Conservation (phyloP, 1,140 invertebrate genomes). For the Ptiloglossa arizonensis region DNA sequence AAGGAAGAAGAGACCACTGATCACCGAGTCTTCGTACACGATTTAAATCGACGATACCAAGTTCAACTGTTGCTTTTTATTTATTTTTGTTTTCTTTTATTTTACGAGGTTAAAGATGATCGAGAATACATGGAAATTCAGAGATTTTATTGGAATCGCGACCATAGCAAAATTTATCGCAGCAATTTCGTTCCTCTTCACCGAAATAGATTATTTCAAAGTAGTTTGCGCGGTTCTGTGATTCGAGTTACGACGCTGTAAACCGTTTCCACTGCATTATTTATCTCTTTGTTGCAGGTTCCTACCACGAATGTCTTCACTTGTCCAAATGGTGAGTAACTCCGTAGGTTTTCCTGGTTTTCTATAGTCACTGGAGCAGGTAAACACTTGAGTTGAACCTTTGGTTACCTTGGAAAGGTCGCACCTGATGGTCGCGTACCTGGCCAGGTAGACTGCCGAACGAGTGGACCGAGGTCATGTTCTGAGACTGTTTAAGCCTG, state of each 20-base stretch:
- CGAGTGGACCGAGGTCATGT: conserved; percentile 4
- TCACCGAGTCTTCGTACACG: too few relatives aligned
- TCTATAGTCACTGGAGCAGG: background rate
- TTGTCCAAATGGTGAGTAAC: conserved; percentile 86
- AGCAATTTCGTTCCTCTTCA: background rate
- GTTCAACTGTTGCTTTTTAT: too few relatives aligned
- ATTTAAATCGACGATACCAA: too few relatives aligned
- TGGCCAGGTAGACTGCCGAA: conserved; percentile 22
- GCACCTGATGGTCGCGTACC: background rate
- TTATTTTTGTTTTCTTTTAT: too few relatives aligned
- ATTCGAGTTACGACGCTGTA: background rate
- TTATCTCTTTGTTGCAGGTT: conserved; percentile 82
- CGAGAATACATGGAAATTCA: too few relatives aligned
- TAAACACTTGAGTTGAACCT: background rate
- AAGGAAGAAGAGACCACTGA: too few relatives aligned
- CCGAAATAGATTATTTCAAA: background rate
- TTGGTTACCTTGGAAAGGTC: conserved; percentile 34
- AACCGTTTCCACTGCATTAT: conserved; percentile 9
- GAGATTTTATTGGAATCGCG: background rate
- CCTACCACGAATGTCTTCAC: conserved; percentile 83
- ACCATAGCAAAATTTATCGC: background rate
- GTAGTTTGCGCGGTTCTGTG: too few relatives aligned
- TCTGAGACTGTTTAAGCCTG: background rate
- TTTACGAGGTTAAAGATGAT: too few relatives aligned
- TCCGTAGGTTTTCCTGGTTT: background rate